Conservation (phyloP, 2,113 vertebrate genomes). For the Rhineura floridana region DNA sequence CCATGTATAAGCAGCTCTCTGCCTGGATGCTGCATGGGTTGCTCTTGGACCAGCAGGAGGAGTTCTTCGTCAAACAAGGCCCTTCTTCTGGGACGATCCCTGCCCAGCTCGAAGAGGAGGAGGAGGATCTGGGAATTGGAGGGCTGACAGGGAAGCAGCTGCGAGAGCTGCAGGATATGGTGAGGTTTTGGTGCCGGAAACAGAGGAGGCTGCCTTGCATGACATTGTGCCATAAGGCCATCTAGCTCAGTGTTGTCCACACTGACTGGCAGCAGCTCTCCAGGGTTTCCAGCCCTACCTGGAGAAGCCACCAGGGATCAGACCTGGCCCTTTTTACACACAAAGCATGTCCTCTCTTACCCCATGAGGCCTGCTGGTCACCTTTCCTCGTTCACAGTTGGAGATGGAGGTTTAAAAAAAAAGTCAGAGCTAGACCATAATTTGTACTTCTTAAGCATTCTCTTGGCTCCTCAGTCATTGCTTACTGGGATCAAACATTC, state of each 20-base stretch:
- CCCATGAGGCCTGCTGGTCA: neutral
- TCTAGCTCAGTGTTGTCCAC: too few relatives aligned
- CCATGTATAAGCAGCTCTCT: conserved; percentile 98
- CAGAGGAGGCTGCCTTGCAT: neutral
- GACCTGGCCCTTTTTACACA: neutral
- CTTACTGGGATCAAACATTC: neutral
- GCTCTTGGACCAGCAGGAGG: conserved; percentile 93
- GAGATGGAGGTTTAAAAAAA: neutral
- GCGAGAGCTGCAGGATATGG: conserved; percentile 94
- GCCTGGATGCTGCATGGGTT: conserved; percentile 98
- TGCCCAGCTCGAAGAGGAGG: conserved; percentile 90
- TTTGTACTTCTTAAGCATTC: neutral
- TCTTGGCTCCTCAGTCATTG: neutral
- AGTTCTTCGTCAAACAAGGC: conserved; percentile 96
- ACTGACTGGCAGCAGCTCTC: too few relatives aligned
- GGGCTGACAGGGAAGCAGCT: conserved; percentile 96
- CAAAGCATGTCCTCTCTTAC: neutral
- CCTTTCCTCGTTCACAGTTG: neutral
- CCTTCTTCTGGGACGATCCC: conserved; percentile 86
- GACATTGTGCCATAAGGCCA: too few relatives aligned
- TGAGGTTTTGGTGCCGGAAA: conserved; percentile 60
- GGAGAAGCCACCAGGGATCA: neutral
- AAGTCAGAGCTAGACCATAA: too few relatives aligned
- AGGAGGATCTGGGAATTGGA: conserved; percentile 94
- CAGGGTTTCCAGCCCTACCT: neutral